Percentiles rank a stretch among this genome's conserved stretches.
These are phyloP conservation scores for Anhinga rufa DNA, from an alignment of 2,113 vertebrate species.

Conservation along the genomic window DNA sequence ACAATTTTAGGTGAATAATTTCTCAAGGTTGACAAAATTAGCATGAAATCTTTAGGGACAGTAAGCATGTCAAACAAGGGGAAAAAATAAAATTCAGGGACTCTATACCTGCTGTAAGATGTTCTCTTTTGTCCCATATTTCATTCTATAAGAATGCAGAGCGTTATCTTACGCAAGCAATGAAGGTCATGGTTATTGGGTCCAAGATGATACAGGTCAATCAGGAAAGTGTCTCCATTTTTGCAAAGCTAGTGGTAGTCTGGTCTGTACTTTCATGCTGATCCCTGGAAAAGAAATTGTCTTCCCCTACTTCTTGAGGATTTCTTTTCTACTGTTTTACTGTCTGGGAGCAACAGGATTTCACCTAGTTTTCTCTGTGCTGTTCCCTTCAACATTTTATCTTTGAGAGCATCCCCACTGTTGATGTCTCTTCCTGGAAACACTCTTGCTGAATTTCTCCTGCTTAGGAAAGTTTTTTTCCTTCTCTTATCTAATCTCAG, in stretches of 20 bases:
- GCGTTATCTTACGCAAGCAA: neutral
- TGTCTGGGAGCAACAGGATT: neutral
- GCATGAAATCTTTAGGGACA: neutral
- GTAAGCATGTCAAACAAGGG: neutral
- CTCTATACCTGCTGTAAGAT: neutral
- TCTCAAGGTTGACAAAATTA: neutral
- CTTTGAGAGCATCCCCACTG: neutral
- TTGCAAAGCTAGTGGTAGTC: neutral
- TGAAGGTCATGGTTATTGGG: neutral
- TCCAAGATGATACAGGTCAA: neutral
- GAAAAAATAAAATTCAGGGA: neutral
- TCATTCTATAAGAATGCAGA: neutral
- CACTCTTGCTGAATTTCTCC: neutral
- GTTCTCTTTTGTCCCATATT: neutral
- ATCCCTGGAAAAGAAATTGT: neutral
- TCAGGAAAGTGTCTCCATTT: neutral
- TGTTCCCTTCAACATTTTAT: neutral
- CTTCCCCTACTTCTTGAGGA: neutral
- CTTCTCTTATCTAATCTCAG: neutral
- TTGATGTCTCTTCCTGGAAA: neutral
- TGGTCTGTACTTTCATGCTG: neutral
- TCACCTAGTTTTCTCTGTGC: neutral
- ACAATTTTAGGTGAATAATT: neutral
- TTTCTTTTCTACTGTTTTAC: neutral
- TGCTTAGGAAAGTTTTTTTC: neutral